Evolutionary conservation across 2,797 vertebrate genomes (phyloP).

Genomic region (Cetoscarus ocellatus): DNA sequence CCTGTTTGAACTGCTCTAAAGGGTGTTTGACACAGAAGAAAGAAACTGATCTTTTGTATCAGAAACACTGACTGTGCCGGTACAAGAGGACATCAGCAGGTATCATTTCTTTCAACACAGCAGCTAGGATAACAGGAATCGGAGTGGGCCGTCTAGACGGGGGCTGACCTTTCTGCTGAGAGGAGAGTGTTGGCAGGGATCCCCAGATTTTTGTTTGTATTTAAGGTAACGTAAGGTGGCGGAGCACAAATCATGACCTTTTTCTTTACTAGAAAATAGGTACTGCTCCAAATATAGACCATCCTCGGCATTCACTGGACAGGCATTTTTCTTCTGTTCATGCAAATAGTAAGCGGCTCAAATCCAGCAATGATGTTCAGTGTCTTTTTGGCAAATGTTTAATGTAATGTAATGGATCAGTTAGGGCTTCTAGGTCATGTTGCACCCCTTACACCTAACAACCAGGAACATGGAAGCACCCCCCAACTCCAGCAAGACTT

Average conservation of each 20-base stretch:
- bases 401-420: no score
- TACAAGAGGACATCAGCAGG: conserved; percentile 41
- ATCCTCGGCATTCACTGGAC: background rate
- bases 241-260: conserved; percentile 63
- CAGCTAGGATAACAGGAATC: conserved; percentile 35
- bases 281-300: conserved; percentile 12
- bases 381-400: no score
- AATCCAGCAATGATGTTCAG: background rate
- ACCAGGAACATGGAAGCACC: no score
- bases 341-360: conserved; percentile 1
- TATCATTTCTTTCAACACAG: conserved; percentile 31
- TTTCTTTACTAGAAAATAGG: conserved; percentile 34
- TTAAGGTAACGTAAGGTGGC: conserved; percentile 58
- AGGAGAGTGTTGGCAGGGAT: conserved; percentile 48
- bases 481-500: no score
- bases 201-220: conserved; percentile 30
- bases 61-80: background rate
- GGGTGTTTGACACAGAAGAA: background rate
- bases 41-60: background rate
- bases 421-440: no score
- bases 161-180: conserved; percentile 73
- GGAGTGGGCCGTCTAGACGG: conserved; percentile 64
- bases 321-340: background rate
- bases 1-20: background rate
- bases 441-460: no score